Conservation (phyloP, 1,140 invertebrate genomes). For the Cherax quadricarinatus region DNA sequence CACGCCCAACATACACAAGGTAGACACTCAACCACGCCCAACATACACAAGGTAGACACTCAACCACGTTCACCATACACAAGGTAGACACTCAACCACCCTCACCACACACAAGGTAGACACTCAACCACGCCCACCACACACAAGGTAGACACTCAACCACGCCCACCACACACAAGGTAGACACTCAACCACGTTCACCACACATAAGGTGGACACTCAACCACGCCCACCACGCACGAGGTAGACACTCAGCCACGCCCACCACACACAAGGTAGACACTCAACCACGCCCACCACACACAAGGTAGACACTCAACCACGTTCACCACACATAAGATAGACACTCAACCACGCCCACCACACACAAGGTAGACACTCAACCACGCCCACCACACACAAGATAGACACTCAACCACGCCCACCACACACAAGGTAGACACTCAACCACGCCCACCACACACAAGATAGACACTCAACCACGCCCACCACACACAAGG, state of each 20-base stretch:
- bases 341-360: background rate
- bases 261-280: background rate
- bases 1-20: background rate
- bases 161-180: background rate
- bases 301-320: background rate
- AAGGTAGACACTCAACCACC: background rate
- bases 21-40: background rate
- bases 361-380: background rate
- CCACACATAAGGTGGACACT: background rate
- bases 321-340: background rate
- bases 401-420: background rate
- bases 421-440: background rate
- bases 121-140: background rate
- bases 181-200: background rate
- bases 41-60: background rate
- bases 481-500: background rate
- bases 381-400: background rate
- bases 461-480: background rate
- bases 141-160: background rate
- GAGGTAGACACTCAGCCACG: background rate
- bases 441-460: background rate
- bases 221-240: background rate
- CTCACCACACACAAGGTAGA: background rate
- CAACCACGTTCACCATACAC: background rate
- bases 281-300: background rate